Base-by-base conservation (phyloP, 2,113 vertebrate species). In the Scalopus aquaticus region DNA sequence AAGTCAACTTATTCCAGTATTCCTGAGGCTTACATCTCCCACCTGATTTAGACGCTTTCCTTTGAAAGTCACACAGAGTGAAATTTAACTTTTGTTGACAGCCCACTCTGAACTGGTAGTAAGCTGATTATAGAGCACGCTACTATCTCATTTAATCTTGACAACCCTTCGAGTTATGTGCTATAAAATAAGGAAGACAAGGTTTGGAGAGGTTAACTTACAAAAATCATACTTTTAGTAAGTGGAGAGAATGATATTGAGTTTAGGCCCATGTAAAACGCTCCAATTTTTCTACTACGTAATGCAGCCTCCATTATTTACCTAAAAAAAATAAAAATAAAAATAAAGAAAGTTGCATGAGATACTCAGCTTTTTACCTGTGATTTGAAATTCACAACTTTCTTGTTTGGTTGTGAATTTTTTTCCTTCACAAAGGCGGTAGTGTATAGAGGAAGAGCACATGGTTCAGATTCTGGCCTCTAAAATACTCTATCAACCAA, bases 321-420 rank as follows among this genome's bases (percentile, higher is more conserved):
- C 69, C 16, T 20, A 81, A 46, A 20, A 74, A 56, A 37, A n/a
- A 22, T 32, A 67, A 56, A 54, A 5, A 46, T 17, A 74, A 56
- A 37, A n/a, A 22, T 32, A 67, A 56, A 54, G 4, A 39, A 70
- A 30, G 65, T 22, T 4, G 9, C 30, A 0, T 67, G 26, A 82
- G 26, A 49, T 73, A 65, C 35, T 62, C 42, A 46, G 13, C 20
- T 78, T 91, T 67, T 56, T 88, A 37, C 22, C 60, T 88, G 32
- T 89, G 60, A 58, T 46, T 88, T 85, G 54, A 88, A 95, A 88
- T 90, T 28, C 24, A 88, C 39, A 83, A 54, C 1, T 56, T 80
- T 65, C 35, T 62, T n/a, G 0, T 56, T 76, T 81, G 9, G 17
- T n/a, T 87, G 51, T 60, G 62, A 77, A 2, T 46, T 3, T 46